A percentile compares a stretch with the other conserved stretches of the same genome.
Evolutionary conservation across 2,797 vertebrate genomes (phyloP).

Genomic region (Thripadectes ignobilis): DNA sequence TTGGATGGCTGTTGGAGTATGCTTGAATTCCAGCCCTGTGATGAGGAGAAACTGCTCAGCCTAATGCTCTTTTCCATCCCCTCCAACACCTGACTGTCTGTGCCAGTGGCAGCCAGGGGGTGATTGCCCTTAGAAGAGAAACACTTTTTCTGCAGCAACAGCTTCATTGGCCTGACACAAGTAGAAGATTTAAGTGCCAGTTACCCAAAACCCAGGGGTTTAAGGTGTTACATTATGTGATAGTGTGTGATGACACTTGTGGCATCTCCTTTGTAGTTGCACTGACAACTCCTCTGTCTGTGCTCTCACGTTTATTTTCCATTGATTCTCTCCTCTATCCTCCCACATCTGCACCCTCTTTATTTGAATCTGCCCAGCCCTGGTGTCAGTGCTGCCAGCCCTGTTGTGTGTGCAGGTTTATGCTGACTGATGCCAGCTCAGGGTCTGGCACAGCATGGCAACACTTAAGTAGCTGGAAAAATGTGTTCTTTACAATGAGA

Average conservation of each 20-base stretch:
- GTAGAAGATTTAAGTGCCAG: neutral
- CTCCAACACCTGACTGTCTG: fast-evolving
- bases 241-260: neutral
- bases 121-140: neutral
- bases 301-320: neutral
- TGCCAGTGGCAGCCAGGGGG: fast-evolving
- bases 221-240: fast-evolving
- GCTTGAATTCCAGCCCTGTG: neutral
- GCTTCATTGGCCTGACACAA: neutral
- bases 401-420: neutral
- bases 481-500: neutral
- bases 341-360: neutral
- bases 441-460: neutral
- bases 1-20: fast-evolving
- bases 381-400: neutral
- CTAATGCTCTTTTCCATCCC: neutral
- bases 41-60: fast-evolving
- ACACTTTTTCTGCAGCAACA: neutral
- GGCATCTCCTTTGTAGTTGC: neutral
- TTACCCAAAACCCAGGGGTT: neutral
- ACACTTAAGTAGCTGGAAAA: neutral
- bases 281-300: fast-evolving
- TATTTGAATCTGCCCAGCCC: neutral
- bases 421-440: neutral
- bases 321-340: neutral